Conservation (phyloP, 1,140 invertebrate species). For the Sarcophaga peregrina region DNA sequence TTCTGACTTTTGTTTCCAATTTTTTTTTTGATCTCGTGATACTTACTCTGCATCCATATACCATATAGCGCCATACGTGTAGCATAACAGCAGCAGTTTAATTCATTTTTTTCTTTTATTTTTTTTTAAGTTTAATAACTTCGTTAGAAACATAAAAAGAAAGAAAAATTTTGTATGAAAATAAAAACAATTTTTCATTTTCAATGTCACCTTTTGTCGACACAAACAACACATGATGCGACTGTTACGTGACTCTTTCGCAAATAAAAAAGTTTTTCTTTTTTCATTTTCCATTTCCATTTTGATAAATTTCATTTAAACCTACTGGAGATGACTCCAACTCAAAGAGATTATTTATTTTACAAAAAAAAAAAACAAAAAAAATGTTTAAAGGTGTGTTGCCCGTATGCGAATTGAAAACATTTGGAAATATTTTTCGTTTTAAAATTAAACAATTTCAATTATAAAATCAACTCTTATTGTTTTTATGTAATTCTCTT, state of each 20-base stretch:
- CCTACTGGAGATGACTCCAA: neutral
- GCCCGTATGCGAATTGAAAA: too few species aligned
- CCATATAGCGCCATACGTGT: neutral
- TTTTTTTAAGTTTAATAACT: too few species aligned
- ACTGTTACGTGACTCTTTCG: neutral
- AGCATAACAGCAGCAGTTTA: neutral
- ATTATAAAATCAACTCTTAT: too few species aligned
- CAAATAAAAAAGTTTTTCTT: neutral
- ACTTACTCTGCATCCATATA: too few species aligned
- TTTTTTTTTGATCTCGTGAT: too few species aligned
- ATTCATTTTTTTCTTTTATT: neutral
- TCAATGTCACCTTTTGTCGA: conserved; percentile 11
- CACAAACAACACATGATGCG: neutral
- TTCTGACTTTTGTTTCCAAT: too few species aligned
- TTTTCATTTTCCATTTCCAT: conserved; percentile 2
- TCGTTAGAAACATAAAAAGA: neutral
- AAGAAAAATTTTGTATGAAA: neutral
- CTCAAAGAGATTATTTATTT: neutral
- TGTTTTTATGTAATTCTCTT: too few species aligned
- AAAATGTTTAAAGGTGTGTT: too few species aligned
- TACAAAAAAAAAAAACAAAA: too few species aligned
- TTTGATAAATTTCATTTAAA: neutral
- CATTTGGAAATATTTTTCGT: too few species aligned
- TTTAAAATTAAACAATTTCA: too few species aligned
- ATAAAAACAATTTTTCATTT: neutral